Percentiles rank a stretch among this genome's conserved stretches.
Evolutionary conservation across 2,113 vertebrate genomes (phyloP).

Genomic region (Hepsetus odoe): DNA sequence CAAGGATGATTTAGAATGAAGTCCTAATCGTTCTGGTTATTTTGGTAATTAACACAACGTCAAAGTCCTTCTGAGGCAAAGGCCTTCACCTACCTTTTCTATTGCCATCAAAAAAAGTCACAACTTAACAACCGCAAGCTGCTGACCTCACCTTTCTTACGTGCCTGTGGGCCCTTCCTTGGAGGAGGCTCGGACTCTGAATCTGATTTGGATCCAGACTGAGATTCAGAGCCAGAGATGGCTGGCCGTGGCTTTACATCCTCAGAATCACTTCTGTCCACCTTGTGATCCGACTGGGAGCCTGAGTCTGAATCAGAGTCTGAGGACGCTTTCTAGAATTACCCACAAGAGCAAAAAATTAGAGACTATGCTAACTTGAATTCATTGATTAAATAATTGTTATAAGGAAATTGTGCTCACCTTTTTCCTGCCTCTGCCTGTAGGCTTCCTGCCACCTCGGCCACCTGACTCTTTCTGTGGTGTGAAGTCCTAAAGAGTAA

Average conservation of each 20-base stretch:
- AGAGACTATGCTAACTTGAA: background rate
- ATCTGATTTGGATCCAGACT: constrained; percentile 80
- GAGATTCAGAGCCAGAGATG: constrained; percentile 76
- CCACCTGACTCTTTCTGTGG: constrained; percentile 85
- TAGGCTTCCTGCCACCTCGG: constrained; percentile 78
- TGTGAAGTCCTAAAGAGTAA: constrained; percentile 85
- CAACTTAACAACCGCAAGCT: background rate
- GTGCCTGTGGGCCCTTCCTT: constrained; percentile 79
- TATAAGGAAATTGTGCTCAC: constrained; percentile 47
- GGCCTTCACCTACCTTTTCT: background rate
- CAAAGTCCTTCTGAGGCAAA: too few species aligned
- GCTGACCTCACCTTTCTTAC: constrained; percentile 83
- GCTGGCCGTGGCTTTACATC: constrained; percentile 80
- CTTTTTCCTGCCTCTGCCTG: constrained; percentile 73
- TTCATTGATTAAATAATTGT: background rate
- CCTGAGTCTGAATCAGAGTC: constrained; percentile 82
- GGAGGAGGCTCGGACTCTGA: constrained; percentile 88
- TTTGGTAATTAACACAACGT: too few species aligned
- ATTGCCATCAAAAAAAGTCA: background rate
- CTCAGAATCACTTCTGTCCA: constrained; percentile 69
- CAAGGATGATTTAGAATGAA: constrained; percentile 6
- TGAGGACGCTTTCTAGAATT: constrained; percentile 76
- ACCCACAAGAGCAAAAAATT: background rate
- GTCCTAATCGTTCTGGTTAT: constrained; percentile 3
- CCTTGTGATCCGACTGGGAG: constrained; percentile 78